Evolutionary conservation across 2,797 vertebrate genomes (phyloP).

Genomic region (Rhynchotus rufescens): DNA sequence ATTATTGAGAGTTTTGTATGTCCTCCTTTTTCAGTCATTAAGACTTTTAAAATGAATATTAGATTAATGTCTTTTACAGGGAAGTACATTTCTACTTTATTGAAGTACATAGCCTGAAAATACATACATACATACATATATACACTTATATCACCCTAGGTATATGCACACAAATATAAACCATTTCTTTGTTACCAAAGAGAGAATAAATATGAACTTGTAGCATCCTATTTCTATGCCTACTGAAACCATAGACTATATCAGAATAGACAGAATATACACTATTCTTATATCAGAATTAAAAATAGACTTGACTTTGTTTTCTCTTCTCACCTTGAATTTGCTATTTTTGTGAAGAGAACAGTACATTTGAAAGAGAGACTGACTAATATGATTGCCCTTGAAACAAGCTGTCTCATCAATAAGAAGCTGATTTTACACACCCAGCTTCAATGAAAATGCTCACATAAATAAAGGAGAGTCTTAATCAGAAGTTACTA

Average conservation of each 20-base stretch:
- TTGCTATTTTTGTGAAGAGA: slow-evolving; percentile 13
- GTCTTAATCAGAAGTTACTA: not conserved
- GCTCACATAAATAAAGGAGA: not conserved
- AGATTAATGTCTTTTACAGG: not conserved
- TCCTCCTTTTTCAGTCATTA: not conserved
- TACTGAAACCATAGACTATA: not conserved
- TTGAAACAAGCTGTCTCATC: slow-evolving; percentile 4
- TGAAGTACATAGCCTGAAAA: not conserved
- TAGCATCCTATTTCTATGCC: not conserved
- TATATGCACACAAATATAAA: not conserved
- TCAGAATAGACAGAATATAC: too few species aligned
- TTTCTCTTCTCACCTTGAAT: slow-evolving; percentile 26
- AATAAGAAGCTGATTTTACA: not conserved
- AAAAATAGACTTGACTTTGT: slow-evolving; percentile 47
- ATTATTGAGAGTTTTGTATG: not conserved
- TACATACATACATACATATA: not conserved
- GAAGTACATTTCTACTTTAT: not conserved
- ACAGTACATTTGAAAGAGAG: not conserved
- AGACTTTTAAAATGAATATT: not conserved
- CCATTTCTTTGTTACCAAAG: not conserved
- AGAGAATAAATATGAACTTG: not conserved
- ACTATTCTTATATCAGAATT: not conserved
- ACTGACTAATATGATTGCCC: not conserved
- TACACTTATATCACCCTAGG: not conserved
- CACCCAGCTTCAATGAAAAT: not conserved